A percentile compares a stretch with the other conserved stretches of the same genome.
Evolutionary conservation across 2,888 invertebrate species (phyloP).

Genomic region (Sesia bembeciformis): DNA sequence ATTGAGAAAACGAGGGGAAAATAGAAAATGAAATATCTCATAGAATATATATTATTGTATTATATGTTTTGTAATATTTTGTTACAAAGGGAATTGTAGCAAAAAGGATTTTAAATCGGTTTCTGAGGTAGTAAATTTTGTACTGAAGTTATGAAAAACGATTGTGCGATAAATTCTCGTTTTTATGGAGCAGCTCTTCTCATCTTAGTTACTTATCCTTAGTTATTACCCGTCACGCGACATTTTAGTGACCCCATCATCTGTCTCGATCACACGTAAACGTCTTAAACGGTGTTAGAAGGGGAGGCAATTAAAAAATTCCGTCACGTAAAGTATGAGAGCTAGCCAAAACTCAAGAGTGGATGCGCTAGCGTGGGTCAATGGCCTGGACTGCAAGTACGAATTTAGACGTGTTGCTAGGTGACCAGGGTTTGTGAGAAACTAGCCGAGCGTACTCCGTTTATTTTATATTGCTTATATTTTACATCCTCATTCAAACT

Average conservation of each 20-base stretch:
- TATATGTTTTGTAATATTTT: too few relatives aligned
- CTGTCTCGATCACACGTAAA: slow-evolving; percentile 24
- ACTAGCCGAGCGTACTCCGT: neutral
- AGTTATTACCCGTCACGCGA: neutral
- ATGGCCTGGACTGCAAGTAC: slow-evolving; percentile 17
- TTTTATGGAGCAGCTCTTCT: neutral
- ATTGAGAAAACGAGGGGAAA: too few relatives aligned
- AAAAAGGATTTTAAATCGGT: too few relatives aligned
- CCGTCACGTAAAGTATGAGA: slow-evolving; percentile 54
- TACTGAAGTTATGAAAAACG: too few relatives aligned
- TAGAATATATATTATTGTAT: too few relatives aligned
- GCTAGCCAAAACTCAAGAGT: slow-evolving; percentile 47
- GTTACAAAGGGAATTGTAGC: too few relatives aligned
- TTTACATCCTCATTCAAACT: too few relatives aligned
- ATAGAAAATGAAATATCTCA: too few relatives aligned
- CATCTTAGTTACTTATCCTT: neutral
- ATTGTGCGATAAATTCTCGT: too few relatives aligned
- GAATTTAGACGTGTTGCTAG: neutral
- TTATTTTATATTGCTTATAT: too few relatives aligned
- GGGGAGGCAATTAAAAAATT: slow-evolving; percentile 52
- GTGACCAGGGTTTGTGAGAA: neutral
- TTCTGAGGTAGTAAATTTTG: too few relatives aligned
- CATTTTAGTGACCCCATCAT: slow-evolving; percentile 13
- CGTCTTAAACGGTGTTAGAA: slow-evolving; percentile 22
- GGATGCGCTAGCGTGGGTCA: slow-evolving; percentile 34